Evolutionary conservation across 1,140 invertebrate species (phyloP).

Genomic region (Heliothis virescens): DNA sequence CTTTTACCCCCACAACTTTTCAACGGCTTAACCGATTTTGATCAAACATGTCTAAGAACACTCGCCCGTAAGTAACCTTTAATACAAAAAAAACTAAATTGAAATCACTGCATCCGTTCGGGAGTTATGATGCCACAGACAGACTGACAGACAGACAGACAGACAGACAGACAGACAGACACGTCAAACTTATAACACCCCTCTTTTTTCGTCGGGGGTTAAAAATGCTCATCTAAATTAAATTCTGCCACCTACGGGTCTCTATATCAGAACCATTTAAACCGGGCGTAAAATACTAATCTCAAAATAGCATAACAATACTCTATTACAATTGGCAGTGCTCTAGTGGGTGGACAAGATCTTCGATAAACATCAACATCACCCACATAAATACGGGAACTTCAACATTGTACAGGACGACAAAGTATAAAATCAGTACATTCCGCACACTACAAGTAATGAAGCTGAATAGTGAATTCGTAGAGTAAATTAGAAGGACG

Average conservation of each 20-base stretch:
- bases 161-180: too few species aligned
- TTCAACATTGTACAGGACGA: not conserved
- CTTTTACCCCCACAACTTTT: too few species aligned
- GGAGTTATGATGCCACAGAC: too few species aligned
- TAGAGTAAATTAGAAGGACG: conserved; percentile 46
- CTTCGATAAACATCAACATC: conserved; percentile 7
- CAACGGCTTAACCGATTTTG: too few species aligned
- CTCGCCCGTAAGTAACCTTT: too few species aligned
- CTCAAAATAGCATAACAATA: conserved; percentile 7
- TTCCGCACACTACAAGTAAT: conserved; percentile 28
- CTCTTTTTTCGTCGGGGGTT: too few species aligned
- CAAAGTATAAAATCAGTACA: conserved; percentile 19
- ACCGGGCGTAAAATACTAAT: not conserved
- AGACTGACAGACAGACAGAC: too few species aligned
- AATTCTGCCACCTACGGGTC: not conserved
- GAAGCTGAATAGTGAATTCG: conserved; percentile 42
- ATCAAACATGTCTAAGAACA: too few species aligned
- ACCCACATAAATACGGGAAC: conserved; percentile 14
- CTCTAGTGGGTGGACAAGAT: conserved; percentile 15
- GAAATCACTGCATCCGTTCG: too few species aligned
- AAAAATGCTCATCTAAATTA: not conserved
- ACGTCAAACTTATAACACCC: too few species aligned
- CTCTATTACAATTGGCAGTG: conserved; percentile 17
- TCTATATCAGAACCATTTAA: too few species aligned
- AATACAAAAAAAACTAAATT: too few species aligned